A percentile compares a stretch with the other conserved stretches of the same genome.
Evolutionary conservation across 2,113 vertebrate genomes (phyloP).

Genomic region (Diphyllodes magnificus): DNA sequence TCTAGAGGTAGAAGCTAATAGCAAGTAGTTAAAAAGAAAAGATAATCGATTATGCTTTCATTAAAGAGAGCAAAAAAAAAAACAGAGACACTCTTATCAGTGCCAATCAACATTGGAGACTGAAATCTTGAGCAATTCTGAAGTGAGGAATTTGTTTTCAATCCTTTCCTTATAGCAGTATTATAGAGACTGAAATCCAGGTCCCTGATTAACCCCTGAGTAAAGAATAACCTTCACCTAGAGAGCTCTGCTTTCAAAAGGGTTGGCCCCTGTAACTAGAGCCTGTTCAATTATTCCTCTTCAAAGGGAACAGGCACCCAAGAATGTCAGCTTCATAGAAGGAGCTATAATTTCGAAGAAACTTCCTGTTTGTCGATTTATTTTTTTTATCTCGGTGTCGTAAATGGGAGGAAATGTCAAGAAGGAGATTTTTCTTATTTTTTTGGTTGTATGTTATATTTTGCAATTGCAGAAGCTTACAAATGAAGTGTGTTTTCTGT

Average conservation of each 20-base stretch:
- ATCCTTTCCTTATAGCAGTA: slow-evolving; percentile 65
- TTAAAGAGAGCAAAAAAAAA: slow-evolving; percentile 48
- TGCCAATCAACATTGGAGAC: slow-evolving; percentile 74
- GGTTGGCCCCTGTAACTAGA: slow-evolving; percentile 81
- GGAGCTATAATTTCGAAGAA: slow-evolving; percentile 66
- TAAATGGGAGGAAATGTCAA: background rate
- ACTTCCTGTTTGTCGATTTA: slow-evolving; percentile 68
- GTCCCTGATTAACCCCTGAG: slow-evolving; percentile 82
- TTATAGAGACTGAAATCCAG: slow-evolving; percentile 78
- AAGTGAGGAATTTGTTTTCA: slow-evolving; percentile 73
- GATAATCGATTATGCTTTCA: background rate
- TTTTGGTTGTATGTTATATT: background rate
- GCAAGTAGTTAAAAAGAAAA: background rate
- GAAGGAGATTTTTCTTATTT: background rate
- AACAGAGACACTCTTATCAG: slow-evolving; percentile 48
- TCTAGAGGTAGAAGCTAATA: background rate
- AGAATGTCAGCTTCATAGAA: slow-evolving; percentile 85
- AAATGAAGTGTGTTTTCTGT: background rate
- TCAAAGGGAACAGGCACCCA: slow-evolving; percentile 80
- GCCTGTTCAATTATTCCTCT: slow-evolving; percentile 78
- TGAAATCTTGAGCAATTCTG: slow-evolving; percentile 66
- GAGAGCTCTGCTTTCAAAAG: slow-evolving; percentile 81
- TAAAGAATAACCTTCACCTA: slow-evolving; percentile 78
- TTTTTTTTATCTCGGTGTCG: background rate
- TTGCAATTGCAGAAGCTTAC: background rate